phyloP scores from a whole-genome alignment of 2,888 invertebrate species.

The Sarcophaga rosellei region DNA sequence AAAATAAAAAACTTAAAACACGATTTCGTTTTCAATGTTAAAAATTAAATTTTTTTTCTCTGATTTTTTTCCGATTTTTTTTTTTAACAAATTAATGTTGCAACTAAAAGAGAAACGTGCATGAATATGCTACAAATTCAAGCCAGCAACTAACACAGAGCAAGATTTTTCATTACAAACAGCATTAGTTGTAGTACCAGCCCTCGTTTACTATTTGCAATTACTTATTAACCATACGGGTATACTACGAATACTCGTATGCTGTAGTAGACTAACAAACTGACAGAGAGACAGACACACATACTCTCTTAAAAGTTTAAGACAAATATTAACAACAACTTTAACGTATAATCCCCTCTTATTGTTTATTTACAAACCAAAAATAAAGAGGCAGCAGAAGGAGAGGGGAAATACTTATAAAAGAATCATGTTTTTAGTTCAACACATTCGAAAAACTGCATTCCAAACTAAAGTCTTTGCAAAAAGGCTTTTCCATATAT shows the following conservation, averaged over 20 bases:
- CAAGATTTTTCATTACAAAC: not conserved
- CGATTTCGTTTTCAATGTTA: constrained; percentile 62
- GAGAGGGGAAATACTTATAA: not conserved
- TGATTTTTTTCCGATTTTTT: not conserved
- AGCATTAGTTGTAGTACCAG: not conserved
- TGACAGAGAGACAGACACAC: not conserved
- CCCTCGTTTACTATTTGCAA: not conserved
- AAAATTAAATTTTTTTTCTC: not conserved
- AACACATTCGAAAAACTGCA: constrained; percentile 68
- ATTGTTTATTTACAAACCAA: constrained; percentile 24
- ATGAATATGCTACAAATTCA: not conserved
- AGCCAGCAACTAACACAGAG: not conserved
- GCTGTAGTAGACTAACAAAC: not conserved
- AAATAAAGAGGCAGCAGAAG: not conserved
- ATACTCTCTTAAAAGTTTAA: too few relatives aligned
- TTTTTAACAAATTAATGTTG: constrained; percentile 44
- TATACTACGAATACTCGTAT: constrained; percentile 8
- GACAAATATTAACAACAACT: not conserved
- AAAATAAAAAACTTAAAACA: constrained; percentile 34
- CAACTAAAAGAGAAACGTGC: constrained; percentile 24
- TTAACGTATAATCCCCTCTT: constrained; percentile 22
- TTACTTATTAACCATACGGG: not conserved
- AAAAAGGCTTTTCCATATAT: not conserved
- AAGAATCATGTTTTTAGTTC: constrained; percentile 58
- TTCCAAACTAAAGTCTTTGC: constrained; percentile 55